Base-by-base conservation (phyloP, 2,888 invertebrate species). In the Allophyes oxyacanthae region DNA sequence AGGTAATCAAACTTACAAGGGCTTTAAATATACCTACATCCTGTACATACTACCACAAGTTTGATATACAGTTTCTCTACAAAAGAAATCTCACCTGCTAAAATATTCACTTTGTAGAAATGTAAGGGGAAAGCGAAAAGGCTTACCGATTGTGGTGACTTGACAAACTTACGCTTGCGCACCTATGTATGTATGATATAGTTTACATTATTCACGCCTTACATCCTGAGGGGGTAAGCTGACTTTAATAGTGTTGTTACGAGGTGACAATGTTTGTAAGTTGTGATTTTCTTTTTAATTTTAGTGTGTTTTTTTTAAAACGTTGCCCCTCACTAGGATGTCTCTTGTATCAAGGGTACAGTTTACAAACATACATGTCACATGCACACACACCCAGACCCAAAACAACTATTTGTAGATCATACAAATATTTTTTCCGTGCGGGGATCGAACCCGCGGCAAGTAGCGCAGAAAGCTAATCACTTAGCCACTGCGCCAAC, bases 91-190 rank as follows among this genome's bases (percentile, higher is more conserved):
- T 51, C 49, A 42, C 33, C 45, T 75, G 34, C 10, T 73, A 46
- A 73, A 73, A 68, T 73, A 73, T 73, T 73, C 54, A 73, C 69
- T 48, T 45, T 33, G 50, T 46, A 68, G 68, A 66, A 58, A 61
- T 46, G 72, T 52, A 63, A 50, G 25, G 75, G 57, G 41, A 67
- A 58, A 58, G 13, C n/a, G 61, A 52, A 68, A 34, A 64, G 67
- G 64, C 38, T 69, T 38, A 51, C 44, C 3, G 71, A 70, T 64
- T 67, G 71, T 28, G 65, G 66, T 37, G 71, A 54, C 52, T 69
- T 52, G 44, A 36, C 50, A 37, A 37, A 49, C 37, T 36, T 20
- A 20, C 20, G 4, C 20, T 20, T 20, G 36, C 34, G 45, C 63
- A 43, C 13, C 14, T 46, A 20, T 41, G n/a, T 40, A 38, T 25